These are phyloP conservation scores for Gymnocheta viridis DNA, from an alignment of 2,888 invertebrate species.

Conservation along the genomic window DNA sequence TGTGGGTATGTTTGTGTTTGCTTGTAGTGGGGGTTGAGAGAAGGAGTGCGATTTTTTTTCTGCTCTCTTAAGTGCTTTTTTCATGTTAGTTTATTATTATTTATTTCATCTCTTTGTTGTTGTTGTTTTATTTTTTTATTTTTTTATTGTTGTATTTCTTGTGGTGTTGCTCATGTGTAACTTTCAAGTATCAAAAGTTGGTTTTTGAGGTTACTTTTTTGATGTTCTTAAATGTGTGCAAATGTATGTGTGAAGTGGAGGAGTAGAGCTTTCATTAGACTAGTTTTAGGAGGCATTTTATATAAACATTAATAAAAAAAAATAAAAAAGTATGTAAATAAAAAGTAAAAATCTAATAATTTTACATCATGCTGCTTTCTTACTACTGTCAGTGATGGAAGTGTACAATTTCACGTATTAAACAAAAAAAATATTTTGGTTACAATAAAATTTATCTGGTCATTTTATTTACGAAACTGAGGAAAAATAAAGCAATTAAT, in stretches of 20 bases:
- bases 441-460: not conserved
- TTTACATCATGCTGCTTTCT: slow-evolving; percentile 22
- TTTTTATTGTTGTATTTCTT: slow-evolving; percentile 40
- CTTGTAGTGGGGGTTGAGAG: not conserved
- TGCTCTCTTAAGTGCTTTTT: slow-evolving; percentile 47
- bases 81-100: slow-evolving; percentile 29
- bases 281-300: slow-evolving; percentile 9
- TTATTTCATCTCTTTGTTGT: slow-evolving; percentile 13
- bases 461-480: no score
- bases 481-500: no score
- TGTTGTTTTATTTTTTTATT: not conserved
- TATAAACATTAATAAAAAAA: slow-evolving; percentile 7
- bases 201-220: slow-evolving; percentile 66
- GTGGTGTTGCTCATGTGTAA: slow-evolving; percentile 62
- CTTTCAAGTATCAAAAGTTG: slow-evolving; percentile 63
- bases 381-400: not conserved
- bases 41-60: slow-evolving; percentile 8
- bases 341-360: slow-evolving; percentile 55
- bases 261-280: slow-evolving; percentile 14
- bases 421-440: not conserved
- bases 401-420: not conserved
- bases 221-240: slow-evolving; percentile 42
- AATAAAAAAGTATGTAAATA: no score
- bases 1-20: not conserved
- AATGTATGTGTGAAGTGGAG: not conserved